Conservation (phyloP, 2,797 vertebrate species). For the Sebastes itinus region DNA sequence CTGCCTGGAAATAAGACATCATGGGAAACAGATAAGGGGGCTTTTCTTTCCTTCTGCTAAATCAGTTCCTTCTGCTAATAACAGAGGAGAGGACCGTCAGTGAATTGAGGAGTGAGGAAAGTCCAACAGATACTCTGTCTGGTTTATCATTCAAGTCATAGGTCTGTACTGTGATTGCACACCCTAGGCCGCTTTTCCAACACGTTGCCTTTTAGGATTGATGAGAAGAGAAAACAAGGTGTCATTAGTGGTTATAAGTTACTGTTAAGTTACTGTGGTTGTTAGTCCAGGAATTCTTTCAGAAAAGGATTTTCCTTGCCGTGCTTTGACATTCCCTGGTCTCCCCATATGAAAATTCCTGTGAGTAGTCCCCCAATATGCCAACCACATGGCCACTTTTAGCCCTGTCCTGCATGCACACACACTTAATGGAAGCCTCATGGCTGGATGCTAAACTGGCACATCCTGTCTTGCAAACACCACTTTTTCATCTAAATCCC, state of each 20-base stretch:
- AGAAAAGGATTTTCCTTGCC: conserved; percentile 14
- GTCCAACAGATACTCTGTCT: conserved; percentile 27
- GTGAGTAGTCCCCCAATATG: conserved; percentile 45
- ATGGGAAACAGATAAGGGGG: conserved; percentile 9
- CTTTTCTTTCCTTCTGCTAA: conserved; percentile 33
- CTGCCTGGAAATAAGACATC: conserved; percentile 18
- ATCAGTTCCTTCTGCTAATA: conserved; percentile 22
- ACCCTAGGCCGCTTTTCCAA: conserved; percentile 35
- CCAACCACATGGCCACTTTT: conserved; percentile 60
- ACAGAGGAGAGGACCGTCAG: conserved; percentile 11
- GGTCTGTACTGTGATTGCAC: conserved; percentile 10
- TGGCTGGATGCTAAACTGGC: conserved; percentile 28
- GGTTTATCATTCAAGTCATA: conserved; percentile 46
- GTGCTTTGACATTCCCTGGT: neutral
- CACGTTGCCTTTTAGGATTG: conserved; percentile 30
- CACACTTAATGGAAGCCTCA: conserved; percentile 52
- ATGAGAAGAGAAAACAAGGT: conserved; percentile 2
- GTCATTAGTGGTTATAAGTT: conserved; percentile 46
- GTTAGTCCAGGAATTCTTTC: conserved; percentile 13
- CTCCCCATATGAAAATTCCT: conserved; percentile 46
- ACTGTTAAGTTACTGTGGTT: conserved; percentile 16
- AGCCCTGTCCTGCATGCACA: conserved; percentile 27
- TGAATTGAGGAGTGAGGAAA: conserved; percentile 1
- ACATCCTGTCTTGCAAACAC: conserved; percentile 41
- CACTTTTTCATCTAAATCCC: conserved; percentile 32